Evolutionary conservation across 2,113 vertebrate species (phyloP), one percentile per base, ranked within the genome.

Genomic region (Atherinomorus stipes): DNA sequence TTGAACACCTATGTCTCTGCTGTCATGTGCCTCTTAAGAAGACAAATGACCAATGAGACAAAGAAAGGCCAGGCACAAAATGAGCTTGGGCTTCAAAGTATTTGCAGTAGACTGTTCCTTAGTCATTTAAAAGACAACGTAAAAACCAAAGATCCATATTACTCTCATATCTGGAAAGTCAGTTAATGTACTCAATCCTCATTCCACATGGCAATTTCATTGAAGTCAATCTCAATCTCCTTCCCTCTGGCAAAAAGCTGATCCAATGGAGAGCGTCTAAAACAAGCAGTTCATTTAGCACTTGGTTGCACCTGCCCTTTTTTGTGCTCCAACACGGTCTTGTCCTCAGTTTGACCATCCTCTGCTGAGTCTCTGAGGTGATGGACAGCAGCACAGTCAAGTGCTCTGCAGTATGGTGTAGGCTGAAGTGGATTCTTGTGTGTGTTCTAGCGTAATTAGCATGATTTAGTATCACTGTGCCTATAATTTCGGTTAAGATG

Each of bases 261-360:
- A 85, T 85, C 59, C 89, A 76, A 75, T 40, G 59, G 62, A 83
- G 70, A 87, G 71, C 69, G 61, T 78, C 85, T 85, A 84, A 90
- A 90, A 86, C 90, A 91, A 91, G 83, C 87, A 80, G 84, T 82
- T 89, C 34, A 90, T 93, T 92, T 90, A 84, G 74, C n/a, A 74
- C 89, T 76, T 74, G 83, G 78, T 81, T 88, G 87, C 88, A 59
- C 78, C 73, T 89, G 86, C 85, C 85, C 84, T 81, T 85, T n/a
- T 88, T 56, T 80, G 73, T 1, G 64, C 66, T 69, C 69, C 70
- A 38, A 25, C 67, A 51, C 62, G 76, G 64, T 70, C 84, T 42
- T 71, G 28, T 87, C 76, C 71, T 81, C 61, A 72, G 80, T 21
- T 72, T 7, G 47, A 72, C 62, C 65, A 59, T 72, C 75, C 51